Evolutionary conservation across 2,888 invertebrate species (phyloP), one percentile per base, ranked within the genome.

Genomic region (Scaptomyza tumidula): DNA sequence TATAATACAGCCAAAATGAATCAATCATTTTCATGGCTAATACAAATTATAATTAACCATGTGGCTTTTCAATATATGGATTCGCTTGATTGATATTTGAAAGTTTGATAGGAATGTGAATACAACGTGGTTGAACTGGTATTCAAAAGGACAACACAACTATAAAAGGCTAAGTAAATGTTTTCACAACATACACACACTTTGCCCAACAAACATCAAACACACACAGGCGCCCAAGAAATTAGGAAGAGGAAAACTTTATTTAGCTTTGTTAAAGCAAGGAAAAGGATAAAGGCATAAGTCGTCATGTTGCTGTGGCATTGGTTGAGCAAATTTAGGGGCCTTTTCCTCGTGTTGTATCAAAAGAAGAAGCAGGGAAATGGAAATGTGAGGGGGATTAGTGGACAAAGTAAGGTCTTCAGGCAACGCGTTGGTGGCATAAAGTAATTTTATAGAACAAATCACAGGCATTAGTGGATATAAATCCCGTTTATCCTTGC

Each of bases 381-480:
- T 14, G 16, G 14, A 6, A 52, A 39, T 19, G 16, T 6, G 41
- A 24, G 7, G 16, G 19, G n/a, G 50, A 3, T 3, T 33, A 6
- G 48, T 50, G 52, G 45, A 35, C 57, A 58, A 44, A 55, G 57
- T 37, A 45, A 49, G 75, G 71, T 69, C 77, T 52, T 70, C 72
- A 24, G 35, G 60, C 70, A 81, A 79, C 80, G 82, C 75, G 75
- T 83, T 67, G 71, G 55, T 56, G 79, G 85, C 85, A 86, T 86
- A 84, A 86, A 86, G 88, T 84, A 82, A 88, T 85, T 86, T 88
- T 85, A 86, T 84, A 86, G 78, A 86, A 86, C 84, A 88, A 88
- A 88, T 88, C 87, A 87, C 87, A 63, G 84, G 84, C 86, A 84
- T 88, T 88, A 88, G 86, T 80, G 86, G 82, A 78, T 75, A 87